Evolutionary conservation across 2,113 vertebrate species (phyloP), one percentile per base, ranked within the genome.

Genomic region (Thalassoma bifasciatum): DNA sequence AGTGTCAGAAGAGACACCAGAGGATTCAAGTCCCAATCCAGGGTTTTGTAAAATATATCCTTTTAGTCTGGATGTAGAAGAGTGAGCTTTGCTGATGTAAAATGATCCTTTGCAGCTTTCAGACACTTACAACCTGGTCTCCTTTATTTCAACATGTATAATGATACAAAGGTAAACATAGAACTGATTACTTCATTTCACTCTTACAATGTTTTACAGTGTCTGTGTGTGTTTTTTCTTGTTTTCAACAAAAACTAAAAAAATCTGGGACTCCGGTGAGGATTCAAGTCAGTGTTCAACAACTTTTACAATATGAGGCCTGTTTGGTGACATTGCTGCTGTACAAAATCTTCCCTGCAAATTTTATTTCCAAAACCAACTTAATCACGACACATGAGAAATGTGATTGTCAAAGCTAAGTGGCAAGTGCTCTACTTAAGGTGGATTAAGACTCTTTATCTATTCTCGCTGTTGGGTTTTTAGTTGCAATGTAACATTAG

Each of bases 31-130:
- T 92, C 88, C 91, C 91, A 83, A 87, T 85, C 74, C 79, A 86
- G 81, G 91, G 84, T 87, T 91, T 91, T 92, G 86, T 90, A 78
- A 92, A 91, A 87, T 89, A 77, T 77, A 82, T 90, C 80, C 86
- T 79, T 81, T 40, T 75, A 83, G 86, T 90, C 67, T 87, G 72
- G 66, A 59, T 61, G 38, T 56, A 81, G 65, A 89, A 34, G 76
- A 10, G 14, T 17, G 54, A 76, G 82, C 87, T 89, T 90, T 88
- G 89, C 86, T 89, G 90, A 92, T 81, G 90, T 82, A 92, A 91
- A 91, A 87, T 69, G 60, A 83, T 83, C 83, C 79, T 86, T 86
- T 89, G 81, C 77, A 54, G 79, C 86, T 87, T 86, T 89, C 75
- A 87, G 67, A 87, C 19, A 86, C 77, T 89, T 83, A 70, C 75